Percentiles rank a stretch among this genome's conserved stretches.
These are phyloP conservation scores for Anas bahamensis DNA, from an alignment of 2,797 vertebrate genomes.

Conservation along the genomic window DNA sequence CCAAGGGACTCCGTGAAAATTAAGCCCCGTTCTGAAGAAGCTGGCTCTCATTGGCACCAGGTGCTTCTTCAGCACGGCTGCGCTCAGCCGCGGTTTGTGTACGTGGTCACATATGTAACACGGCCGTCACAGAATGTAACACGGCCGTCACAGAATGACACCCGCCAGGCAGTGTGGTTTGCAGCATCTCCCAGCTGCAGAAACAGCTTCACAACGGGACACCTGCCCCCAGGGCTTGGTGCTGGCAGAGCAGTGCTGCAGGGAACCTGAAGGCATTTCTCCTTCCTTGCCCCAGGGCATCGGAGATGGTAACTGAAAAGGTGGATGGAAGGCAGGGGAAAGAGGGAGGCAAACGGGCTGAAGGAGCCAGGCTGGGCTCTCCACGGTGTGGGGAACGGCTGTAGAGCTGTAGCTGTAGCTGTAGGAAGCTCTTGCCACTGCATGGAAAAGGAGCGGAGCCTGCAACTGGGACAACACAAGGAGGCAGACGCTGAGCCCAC, in stretches of 20 bases:
- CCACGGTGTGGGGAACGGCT: accelerated
- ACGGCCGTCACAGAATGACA: accelerated
- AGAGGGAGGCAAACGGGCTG: not conserved
- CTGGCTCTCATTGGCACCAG: not conserved
- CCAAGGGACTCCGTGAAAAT: not conserved
- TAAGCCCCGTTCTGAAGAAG: not conserved
- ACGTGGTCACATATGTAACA: accelerated
- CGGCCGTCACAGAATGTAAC: accelerated
- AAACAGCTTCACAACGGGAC: not conserved
- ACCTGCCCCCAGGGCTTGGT: accelerated
- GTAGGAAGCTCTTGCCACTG: accelerated
- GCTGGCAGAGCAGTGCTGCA: accelerated
- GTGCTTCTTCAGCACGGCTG: not conserved
- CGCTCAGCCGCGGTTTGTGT: accelerated
- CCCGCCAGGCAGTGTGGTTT: not conserved
- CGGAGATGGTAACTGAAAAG: not conserved
- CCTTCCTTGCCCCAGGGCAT: accelerated
- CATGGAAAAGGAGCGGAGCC: not conserved
- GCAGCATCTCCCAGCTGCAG: not conserved
- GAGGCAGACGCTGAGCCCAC: not conserved
- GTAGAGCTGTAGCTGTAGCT: not conserved
- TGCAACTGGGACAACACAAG: not conserved
- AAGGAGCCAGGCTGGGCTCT: not conserved
- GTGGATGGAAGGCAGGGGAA: not conserved
- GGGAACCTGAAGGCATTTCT: not conserved